These are phyloP conservation scores for Dryobotodes eremita DNA, from an alignment of 2,888 invertebrate genomes.

Conservation along the genomic window DNA sequence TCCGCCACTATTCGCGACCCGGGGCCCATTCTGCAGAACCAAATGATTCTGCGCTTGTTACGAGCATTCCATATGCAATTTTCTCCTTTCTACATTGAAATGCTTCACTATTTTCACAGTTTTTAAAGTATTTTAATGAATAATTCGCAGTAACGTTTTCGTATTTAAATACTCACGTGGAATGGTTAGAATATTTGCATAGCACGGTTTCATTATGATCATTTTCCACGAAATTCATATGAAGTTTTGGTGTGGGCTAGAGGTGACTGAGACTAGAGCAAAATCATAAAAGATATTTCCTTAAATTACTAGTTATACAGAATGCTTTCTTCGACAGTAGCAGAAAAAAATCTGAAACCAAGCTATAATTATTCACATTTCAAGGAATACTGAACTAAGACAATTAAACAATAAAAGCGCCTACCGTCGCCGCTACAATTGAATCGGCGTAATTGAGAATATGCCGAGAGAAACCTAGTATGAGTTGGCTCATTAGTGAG, in stretches of 20 bases:
- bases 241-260: background rate
- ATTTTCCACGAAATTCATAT: slow-evolving; percentile 28
- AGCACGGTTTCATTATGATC: slow-evolving; percentile 25
- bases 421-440: slow-evolving; percentile 60
- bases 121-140: slow-evolving; percentile 59
- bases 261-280: background rate
- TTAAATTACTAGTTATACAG: background rate
- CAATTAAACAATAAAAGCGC: slow-evolving; percentile 57
- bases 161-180: slow-evolving; percentile 45
- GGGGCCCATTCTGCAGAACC: slow-evolving; percentile 52
- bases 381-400: slow-evolving; percentile 43
- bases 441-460: slow-evolving; percentile 68
- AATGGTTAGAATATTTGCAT: slow-evolving; percentile 42
- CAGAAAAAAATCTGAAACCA: slow-evolving; percentile 18
- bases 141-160: slow-evolving; percentile 39
- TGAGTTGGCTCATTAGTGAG: slow-evolving; percentile 69
- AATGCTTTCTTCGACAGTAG: background rate
- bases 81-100: slow-evolving; percentile 55
- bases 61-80: slow-evolving; percentile 62
- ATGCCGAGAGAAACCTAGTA: slow-evolving; percentile 63
- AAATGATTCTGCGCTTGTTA: slow-evolving; percentile 52
- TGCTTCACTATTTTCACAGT: slow-evolving; percentile 54
- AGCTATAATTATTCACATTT: slow-evolving; percentile 44
- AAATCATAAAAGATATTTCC: background rate
- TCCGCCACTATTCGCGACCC: slow-evolving; percentile 47